phyloP scores from a whole-genome alignment of 2,797 vertebrate species.

The Alcedo quadribrachys region DNA sequence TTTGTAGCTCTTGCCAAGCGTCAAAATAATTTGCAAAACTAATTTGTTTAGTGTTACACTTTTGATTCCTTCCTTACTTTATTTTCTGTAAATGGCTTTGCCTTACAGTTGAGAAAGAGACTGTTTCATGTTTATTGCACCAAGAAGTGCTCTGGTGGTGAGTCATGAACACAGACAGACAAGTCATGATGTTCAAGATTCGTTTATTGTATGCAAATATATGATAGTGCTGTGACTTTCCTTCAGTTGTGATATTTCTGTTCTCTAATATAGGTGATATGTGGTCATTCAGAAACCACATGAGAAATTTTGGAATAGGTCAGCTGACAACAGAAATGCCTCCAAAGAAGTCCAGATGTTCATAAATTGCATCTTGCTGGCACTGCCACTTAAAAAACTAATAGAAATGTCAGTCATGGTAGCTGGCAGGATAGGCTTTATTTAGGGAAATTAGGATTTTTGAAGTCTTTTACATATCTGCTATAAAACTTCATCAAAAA shows the following conservation, averaged over 20 bases:
- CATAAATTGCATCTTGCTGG: background rate
- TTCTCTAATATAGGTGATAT: background rate
- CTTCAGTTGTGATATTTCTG: background rate
- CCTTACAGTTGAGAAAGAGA: background rate
- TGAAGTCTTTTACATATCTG: background rate
- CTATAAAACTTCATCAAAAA: background rate
- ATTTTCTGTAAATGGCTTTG: background rate
- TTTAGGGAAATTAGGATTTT: background rate
- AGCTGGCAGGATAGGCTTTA: background rate
- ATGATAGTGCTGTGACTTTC: background rate
- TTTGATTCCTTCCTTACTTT: background rate
- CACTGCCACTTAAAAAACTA: background rate
- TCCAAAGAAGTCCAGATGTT: background rate
- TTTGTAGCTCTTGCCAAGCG: background rate
- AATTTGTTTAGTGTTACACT: background rate
- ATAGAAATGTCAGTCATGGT: constrained; percentile 32
- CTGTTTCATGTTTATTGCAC: background rate
- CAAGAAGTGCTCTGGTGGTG: background rate
- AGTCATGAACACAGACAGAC: background rate
- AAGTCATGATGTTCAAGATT: background rate
- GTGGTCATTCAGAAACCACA: background rate
- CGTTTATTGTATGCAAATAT: background rate
- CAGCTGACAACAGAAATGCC: background rate
- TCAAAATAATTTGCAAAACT: background rate
- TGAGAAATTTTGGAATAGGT: background rate